phyloP scores from a whole-genome alignment of 2,113 vertebrate genomes.

The Pluvianellus socialis region DNA sequence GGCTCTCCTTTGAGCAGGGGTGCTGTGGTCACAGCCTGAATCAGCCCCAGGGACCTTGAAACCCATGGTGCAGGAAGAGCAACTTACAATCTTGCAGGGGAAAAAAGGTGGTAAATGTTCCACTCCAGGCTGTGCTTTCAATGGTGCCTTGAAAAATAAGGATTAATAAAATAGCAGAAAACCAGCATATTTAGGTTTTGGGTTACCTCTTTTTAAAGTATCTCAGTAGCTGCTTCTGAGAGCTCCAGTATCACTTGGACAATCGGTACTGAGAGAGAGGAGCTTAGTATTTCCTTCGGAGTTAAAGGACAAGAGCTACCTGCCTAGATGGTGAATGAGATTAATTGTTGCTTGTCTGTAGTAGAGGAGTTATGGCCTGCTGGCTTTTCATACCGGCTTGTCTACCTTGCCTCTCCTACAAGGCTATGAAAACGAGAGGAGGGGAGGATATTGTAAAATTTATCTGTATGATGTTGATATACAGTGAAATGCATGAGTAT shows the following conservation, averaged over 20 bases:
- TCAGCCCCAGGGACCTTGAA: not conserved
- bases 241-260: not conserved
- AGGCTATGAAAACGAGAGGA: not conserved
- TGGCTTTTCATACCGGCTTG: slow-evolving; percentile 23
- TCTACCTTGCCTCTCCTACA: slow-evolving; percentile 8
- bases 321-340: slow-evolving; percentile 9
- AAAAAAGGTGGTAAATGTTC: not conserved
- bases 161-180: not conserved
- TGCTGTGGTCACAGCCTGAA: not conserved
- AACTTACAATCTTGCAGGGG: not conserved
- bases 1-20: not conserved
- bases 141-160: not conserved
- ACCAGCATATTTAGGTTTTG: not conserved
- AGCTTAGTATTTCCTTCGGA: slow-evolving; percentile 19
- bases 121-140: not conserved
- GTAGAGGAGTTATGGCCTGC: slow-evolving; percentile 40
- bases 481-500: not conserved
- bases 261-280: not conserved
- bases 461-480: not conserved
- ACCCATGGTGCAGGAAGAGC: not conserved
- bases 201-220: not conserved
- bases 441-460: not conserved
- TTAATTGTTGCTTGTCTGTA: slow-evolving; percentile 42
- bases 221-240: not conserved
- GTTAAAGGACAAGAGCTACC: slow-evolving; percentile 52